A percentile compares a stretch with the other conserved stretches of the same genome.
These are phyloP conservation scores for Heteronetta atricapilla DNA, from an alignment of 2,113 vertebrate species.

Conservation along the genomic window DNA sequence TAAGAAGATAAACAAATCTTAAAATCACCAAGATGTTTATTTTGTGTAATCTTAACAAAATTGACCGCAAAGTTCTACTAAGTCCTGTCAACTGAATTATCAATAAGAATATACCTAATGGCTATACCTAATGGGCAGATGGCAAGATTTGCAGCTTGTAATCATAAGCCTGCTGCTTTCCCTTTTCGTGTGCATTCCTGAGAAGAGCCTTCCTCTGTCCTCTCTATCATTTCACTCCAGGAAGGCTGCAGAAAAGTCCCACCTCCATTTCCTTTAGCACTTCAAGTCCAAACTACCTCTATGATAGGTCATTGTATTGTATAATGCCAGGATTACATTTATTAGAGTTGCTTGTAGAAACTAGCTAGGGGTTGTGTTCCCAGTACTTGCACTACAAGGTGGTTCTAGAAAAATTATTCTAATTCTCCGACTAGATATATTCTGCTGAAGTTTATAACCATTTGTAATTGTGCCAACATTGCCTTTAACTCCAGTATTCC, in stretches of 20 bases:
- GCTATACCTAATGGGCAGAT: not conserved
- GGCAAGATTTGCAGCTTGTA: not conserved
- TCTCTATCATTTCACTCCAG: not conserved
- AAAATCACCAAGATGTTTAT: not conserved
- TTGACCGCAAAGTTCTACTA: not conserved
- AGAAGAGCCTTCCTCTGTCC: rapidly evolving
- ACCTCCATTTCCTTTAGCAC: not conserved
- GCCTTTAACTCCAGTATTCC: not conserved
- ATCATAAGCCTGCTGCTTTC: not conserved
- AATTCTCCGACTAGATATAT: not conserved
- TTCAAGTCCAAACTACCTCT: not conserved
- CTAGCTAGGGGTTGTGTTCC: not conserved
- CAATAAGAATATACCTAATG: not conserved
- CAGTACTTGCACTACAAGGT: not conserved
- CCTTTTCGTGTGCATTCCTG: not conserved
- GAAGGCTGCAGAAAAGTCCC: not conserved
- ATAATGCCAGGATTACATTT: not conserved
- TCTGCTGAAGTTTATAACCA: not conserved
- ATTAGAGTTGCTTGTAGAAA: not conserved
- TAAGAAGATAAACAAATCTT: not conserved
- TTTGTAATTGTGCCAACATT: not conserved
- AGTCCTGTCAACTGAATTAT: not conserved
- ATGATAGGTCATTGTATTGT: not conserved
- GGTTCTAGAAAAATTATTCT: not conserved
- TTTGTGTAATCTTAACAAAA: not conserved